Conservation (phyloP, 35 echinoderm and acorn worm genomes). For the Apostichopus californicus region DNA sequence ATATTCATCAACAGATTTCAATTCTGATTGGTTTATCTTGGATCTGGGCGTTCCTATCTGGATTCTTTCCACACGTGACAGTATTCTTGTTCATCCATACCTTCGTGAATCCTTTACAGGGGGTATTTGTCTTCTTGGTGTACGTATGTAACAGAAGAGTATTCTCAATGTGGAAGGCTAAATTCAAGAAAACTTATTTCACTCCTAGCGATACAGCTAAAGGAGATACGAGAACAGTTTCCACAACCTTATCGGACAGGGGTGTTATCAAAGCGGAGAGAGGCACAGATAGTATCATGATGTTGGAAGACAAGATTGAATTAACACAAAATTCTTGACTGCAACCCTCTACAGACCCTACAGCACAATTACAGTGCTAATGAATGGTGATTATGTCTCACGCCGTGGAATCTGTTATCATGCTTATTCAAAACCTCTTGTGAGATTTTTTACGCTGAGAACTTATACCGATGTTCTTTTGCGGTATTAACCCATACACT, state of each 20-base stretch:
- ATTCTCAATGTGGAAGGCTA: constrained; percentile 36
- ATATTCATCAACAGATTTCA: constrained; percentile 31
- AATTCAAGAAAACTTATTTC: neutral
- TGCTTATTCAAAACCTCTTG: too few relatives aligned
- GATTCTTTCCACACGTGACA: neutral
- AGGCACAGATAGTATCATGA: too few relatives aligned
- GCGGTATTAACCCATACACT: too few relatives aligned
- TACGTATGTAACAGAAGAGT: constrained; percentile 55
- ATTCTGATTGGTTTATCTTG: constrained; percentile 52
- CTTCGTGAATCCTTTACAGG: constrained; percentile 37
- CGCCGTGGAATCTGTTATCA: too few relatives aligned
- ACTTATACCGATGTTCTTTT: too few relatives aligned
- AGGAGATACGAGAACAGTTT: neutral
- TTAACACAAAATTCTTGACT: too few relatives aligned
- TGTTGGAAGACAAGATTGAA: too few relatives aligned
- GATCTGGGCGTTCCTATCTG: constrained; percentile 34
- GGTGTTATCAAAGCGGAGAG: too few relatives aligned
- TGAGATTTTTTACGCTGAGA: too few relatives aligned
- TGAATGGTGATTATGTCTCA: too few relatives aligned
- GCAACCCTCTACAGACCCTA: too few relatives aligned
- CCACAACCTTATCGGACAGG: neutral
- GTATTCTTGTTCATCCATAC: constrained; percentile 22
- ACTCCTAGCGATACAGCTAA: neutral
- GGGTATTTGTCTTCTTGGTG: constrained; percentile 42
- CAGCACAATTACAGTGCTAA: too few relatives aligned